Base-by-base conservation (phyloP, 2,888 invertebrate species). In the Heteromurus nitidus region DNA sequence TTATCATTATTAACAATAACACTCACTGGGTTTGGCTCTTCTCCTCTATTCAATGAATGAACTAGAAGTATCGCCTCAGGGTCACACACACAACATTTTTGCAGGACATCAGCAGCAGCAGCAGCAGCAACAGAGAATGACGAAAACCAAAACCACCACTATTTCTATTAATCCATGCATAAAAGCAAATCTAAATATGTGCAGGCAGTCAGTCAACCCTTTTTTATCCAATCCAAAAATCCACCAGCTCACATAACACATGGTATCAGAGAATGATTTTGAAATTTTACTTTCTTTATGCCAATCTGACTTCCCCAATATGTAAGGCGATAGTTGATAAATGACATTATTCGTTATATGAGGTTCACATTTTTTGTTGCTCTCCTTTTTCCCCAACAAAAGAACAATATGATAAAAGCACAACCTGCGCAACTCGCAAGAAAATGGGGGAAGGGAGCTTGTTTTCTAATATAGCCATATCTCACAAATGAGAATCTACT, bases 401-500 rank as follows among this genome's bases (percentile, higher is more conserved):
- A n/a, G n/a, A n/a, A n/a, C n/a, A n/a, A n/a, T n/a, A n/a, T n/a
- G n/a, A n/a, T n/a, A n/a, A n/a, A n/a, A n/a, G n/a, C n/a, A n/a
- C n/a, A n/a, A n/a, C n/a, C n/a, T n/a, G n/a, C n/a, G n/a, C 36
- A 36, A 13, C 36, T 36, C 36, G 36, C 13, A 9, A 9, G 36
- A 36, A 13, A 36, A 36, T 36, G 36, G 13, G 13, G 36, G 36
- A 9, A 9, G 5, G 5, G 36, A 5, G 36, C 7, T 13, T 9
- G 13, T 5, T 9, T 26, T 24, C 16, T 60, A 60, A 60, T 60
- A 60, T 53, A 53, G 53, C 20, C 60, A 60, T 60, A 64, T 24
- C 36, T 65, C 53, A 31, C 60, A 68, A 75, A 76, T 68, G 11
- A 68, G 68, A 75, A 28, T 68, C 77, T 70, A 77, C 70, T 70